Percentiles rank a stretch among this genome's conserved stretches.
phyloP scores from a whole-genome alignment of 2,888 invertebrate species.

The Lithosia quadra region DNA sequence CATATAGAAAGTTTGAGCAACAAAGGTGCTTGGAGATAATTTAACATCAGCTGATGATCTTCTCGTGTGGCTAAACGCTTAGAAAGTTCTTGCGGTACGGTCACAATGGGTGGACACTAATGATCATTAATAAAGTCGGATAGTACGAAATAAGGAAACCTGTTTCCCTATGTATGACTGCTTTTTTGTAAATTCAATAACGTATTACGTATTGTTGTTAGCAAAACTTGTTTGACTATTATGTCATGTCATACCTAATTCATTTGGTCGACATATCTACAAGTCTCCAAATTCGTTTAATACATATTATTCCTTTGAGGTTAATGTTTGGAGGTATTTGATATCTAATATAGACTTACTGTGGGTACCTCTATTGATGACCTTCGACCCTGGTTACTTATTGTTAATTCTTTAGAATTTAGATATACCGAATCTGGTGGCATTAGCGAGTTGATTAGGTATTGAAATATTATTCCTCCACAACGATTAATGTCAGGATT shows the following conservation, averaged over 20 bases:
- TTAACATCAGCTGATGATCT: slow-evolving; percentile 20
- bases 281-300: not conserved
- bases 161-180: slow-evolving; percentile 16
- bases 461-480: not conserved
- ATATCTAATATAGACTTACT: not conserved
- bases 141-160: slow-evolving; percentile 26
- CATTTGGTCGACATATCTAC: not conserved
- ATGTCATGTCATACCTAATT: not conserved
- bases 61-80: slow-evolving; percentile 28
- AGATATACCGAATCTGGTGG: not conserved
- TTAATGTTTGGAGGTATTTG: not conserved
- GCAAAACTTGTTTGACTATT: not conserved
- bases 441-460: not conserved
- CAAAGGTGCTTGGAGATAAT: slow-evolving; percentile 19
- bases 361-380: too few relatives aligned
- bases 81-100: slow-evolving; percentile 36
- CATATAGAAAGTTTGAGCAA: slow-evolving; percentile 12
- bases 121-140: slow-evolving; percentile 19
- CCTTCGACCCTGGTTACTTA: not conserved
- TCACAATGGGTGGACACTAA: slow-evolving; percentile 36
- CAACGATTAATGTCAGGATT: too few relatives aligned
- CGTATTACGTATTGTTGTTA: not conserved
- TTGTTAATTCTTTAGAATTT: not conserved
- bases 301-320: not conserved
- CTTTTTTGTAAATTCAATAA: not conserved